A percentile compares a stretch with the other conserved stretches of the same genome.
Conservation (phyloP, 2,113 vertebrate genomes). For the Euleptes europaea region DNA sequence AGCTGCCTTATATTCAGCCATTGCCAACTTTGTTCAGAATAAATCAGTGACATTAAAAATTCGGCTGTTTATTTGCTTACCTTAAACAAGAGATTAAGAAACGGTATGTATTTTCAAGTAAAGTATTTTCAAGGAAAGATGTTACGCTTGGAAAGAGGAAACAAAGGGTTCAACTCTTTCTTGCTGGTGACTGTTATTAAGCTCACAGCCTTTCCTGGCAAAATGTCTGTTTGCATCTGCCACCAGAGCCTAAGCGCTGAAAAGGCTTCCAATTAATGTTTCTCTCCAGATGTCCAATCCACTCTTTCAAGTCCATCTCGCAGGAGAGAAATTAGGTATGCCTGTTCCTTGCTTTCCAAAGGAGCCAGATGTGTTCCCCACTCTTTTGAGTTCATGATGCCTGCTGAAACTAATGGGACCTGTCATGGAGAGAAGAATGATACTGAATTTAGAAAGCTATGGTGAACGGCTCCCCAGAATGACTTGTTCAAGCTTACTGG, state of each 20-base stretch:
- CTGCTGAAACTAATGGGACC: constrained; percentile 43
- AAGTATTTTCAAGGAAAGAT: background rate
- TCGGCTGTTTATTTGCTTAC: constrained; percentile 34
- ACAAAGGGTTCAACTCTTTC: constrained; percentile 16
- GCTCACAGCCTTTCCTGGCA: background rate
- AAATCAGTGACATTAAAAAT: constrained; percentile 17
- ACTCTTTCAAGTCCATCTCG: constrained; percentile 19
- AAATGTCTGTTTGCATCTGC: constrained; percentile 8
- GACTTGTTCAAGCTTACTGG: constrained; percentile 23
- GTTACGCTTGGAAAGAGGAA: constrained; percentile 29
- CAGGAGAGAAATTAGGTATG: constrained; percentile 18
- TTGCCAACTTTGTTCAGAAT: constrained; percentile 15
- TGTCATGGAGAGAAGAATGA: constrained; percentile 62
- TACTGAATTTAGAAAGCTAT: constrained; percentile 42
- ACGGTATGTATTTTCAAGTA: background rate
- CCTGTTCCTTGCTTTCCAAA: constrained; percentile 41
- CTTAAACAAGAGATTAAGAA: constrained; percentile 35
- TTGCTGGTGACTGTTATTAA: constrained; percentile 33
- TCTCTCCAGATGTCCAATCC: constrained; percentile 27
- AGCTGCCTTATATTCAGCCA: background rate
- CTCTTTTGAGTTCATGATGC: background rate
- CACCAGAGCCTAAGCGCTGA: constrained; percentile 10
- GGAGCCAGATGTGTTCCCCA: constrained; percentile 6
- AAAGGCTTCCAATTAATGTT: constrained; percentile 21
- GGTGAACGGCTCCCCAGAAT: background rate